Percentiles rank a stretch among this genome's conserved stretches.
These are phyloP conservation scores for Noctua janthe DNA, from an alignment of 2,888 invertebrate species.

Conservation along the genomic window DNA sequence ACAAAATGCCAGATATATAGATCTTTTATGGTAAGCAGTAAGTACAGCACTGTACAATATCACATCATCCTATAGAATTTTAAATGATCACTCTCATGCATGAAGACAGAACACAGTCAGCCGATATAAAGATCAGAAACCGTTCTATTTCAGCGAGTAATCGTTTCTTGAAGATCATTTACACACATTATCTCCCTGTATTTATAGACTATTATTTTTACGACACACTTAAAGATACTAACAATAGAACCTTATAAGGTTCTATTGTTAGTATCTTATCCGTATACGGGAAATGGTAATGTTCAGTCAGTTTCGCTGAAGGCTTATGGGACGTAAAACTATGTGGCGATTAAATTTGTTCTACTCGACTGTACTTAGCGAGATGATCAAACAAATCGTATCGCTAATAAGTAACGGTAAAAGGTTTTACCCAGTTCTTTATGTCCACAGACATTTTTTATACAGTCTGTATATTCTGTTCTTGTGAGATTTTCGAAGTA, in stretches of 20 bases:
- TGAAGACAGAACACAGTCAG: constrained; percentile 2
- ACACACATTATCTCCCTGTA: constrained; percentile 74
- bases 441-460: not conserved
- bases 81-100: not conserved
- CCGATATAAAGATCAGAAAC: constrained; percentile 74
- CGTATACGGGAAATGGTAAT: constrained; percentile 50
- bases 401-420: constrained; percentile 16
- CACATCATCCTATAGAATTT: not conserved
- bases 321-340: constrained; percentile 19
- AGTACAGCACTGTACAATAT: not conserved
- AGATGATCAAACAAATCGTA: constrained; percentile 22
- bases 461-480: not conserved
- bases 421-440: constrained; percentile 7
- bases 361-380: not conserved
- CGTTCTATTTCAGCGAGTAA: constrained; percentile 74
- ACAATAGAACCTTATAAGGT: constrained; percentile 34
- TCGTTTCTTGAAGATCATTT: constrained; percentile 78
- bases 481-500: not conserved
- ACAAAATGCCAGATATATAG: not conserved
- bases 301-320: constrained; percentile 23
- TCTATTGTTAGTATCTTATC: too few relatives aligned
- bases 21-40: not conserved
- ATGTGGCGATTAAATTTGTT: constrained; percentile 23
- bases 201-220: constrained; percentile 79
- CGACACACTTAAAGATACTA: constrained; percentile 50